Conservation (phyloP, 2,797 vertebrate genomes). For the Hydrocynus forskahlii region DNA sequence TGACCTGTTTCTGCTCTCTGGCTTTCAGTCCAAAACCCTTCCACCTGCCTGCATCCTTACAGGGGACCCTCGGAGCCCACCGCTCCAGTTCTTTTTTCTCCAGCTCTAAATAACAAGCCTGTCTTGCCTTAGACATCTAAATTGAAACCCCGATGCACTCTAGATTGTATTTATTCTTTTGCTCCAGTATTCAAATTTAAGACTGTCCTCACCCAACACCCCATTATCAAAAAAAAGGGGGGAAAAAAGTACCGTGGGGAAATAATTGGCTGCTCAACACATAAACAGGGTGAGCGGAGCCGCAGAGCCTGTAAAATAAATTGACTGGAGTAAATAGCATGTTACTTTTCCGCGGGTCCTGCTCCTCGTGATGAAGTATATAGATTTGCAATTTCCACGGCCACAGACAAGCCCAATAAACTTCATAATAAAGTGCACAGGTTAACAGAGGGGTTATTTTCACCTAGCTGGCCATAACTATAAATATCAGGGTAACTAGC, state of each 20-base stretch:
- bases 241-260: constrained; percentile 38
- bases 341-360: constrained; percentile 50
- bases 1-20: constrained; percentile 32
- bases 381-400: constrained; percentile 66
- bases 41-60: constrained; percentile 23
- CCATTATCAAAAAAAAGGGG: constrained; percentile 43
- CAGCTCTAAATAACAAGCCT: constrained; percentile 9
- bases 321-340: constrained; percentile 58
- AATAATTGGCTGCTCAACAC: constrained; percentile 58
- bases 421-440: constrained; percentile 60
- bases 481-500: constrained; percentile 64
- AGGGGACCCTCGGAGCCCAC: constrained; percentile 9
- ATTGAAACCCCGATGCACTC: constrained; percentile 25
- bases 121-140: constrained; percentile 17
- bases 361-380: constrained; percentile 63
- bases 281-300: constrained; percentile 56
- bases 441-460: constrained; percentile 62
- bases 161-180: constrained; percentile 42
- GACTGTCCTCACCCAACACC: constrained; percentile 35
- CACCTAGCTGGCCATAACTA: constrained; percentile 53
- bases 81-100: not conserved
- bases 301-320: constrained; percentile 61
- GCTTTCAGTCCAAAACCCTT: constrained; percentile 26
- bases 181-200: constrained; percentile 43
- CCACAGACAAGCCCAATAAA: constrained; percentile 65